phyloP scores from a whole-genome alignment of 2,113 vertebrate species.

The Vireo altiloquus region DNA sequence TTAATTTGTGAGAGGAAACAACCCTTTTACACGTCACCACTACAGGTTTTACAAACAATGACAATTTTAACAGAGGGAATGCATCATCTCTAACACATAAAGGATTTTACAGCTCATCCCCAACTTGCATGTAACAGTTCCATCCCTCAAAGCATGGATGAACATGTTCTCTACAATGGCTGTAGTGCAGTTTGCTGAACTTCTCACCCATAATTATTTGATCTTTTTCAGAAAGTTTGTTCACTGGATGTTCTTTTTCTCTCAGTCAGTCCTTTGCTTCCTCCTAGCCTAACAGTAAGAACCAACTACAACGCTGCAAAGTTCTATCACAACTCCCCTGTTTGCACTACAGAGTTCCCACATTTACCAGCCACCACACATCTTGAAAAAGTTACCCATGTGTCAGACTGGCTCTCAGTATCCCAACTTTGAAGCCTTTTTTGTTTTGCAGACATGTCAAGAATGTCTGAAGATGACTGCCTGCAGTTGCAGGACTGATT shows the following conservation, averaged over 20 bases:
- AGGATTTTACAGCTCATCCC: constrained; percentile 5
- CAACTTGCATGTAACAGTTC: background rate
- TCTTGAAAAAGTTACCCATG: background rate
- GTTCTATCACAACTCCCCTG: background rate
- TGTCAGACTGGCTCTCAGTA: background rate
- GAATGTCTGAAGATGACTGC: background rate
- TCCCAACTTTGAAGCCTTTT: background rate
- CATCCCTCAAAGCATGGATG: background rate
- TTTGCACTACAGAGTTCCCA: background rate
- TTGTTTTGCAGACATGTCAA: background rate
- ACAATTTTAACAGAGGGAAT: background rate
- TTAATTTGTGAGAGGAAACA: background rate
- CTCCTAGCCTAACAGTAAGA: background rate
- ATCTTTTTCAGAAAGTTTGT: background rate
- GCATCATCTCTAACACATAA: constrained; percentile 34
- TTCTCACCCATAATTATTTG: background rate
- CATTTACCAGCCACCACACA: background rate
- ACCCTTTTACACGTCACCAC: background rate
- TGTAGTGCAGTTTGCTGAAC: background rate
- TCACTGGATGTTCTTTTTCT: background rate
- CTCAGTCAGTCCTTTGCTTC: background rate
- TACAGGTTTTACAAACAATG: background rate
- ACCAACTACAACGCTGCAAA: background rate
- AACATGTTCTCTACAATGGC: background rate
- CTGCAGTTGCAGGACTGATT: background rate